These are phyloP conservation scores for Cordilura impudica DNA, from an alignment of 2,888 invertebrate species.

Conservation along the genomic window DNA sequence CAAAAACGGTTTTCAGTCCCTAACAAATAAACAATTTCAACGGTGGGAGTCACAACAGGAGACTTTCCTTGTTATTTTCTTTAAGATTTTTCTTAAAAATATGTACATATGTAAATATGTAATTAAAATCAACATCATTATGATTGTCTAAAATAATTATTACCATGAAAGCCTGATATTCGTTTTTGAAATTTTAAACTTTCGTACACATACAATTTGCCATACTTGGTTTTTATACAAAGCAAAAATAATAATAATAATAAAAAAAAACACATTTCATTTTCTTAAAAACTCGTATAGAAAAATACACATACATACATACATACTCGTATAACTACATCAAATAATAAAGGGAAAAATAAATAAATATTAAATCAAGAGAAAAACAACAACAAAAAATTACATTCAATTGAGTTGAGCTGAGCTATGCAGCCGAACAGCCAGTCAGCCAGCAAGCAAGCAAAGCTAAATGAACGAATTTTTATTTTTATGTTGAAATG, in stretches of 20 bases:
- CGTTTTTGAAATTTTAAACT: not conserved
- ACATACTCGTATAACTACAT: not conserved
- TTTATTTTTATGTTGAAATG: constrained; percentile 24
- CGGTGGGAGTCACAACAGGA: too few species aligned
- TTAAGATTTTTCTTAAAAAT: too few species aligned
- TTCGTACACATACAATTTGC: not conserved
- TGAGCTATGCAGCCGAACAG: constrained; percentile 3
- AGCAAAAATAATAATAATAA: not conserved
- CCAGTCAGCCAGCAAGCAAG: constrained; percentile 1
- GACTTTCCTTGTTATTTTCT: too few species aligned
- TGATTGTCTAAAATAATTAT: too few species aligned
- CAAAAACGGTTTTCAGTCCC: too few species aligned
- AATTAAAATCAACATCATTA: too few species aligned
- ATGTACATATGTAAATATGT: too few species aligned
- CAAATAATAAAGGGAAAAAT: not conserved
- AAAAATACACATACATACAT: not conserved
- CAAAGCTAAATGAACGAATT: not conserved
- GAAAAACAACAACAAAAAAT: constrained; percentile 15
- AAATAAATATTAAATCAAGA: constrained; percentile 40
- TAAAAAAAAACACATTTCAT: not conserved
- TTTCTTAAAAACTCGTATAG: not conserved
- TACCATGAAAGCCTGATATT: not conserved
- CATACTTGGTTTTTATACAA: not conserved
- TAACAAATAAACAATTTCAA: too few species aligned
- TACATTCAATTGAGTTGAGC: not conserved